Evolutionary conservation across 2,113 vertebrate genomes (phyloP), one percentile per base, ranked within the genome.

Genomic region (Hassar affinis): DNA sequence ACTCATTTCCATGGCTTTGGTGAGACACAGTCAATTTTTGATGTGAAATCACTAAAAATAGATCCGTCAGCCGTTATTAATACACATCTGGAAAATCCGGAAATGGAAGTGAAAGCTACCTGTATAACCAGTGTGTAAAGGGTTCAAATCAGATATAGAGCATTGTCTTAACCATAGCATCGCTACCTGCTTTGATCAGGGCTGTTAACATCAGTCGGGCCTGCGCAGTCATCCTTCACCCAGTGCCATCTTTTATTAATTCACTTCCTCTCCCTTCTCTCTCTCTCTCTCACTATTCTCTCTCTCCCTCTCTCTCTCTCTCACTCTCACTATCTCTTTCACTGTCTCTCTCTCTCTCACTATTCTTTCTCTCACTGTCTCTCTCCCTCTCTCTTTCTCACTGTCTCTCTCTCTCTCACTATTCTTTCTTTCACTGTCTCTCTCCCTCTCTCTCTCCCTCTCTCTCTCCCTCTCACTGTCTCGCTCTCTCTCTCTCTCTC

Each of bases 171-270:
- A 76, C 3, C 14, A 35, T 27, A 11, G 20, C 9, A 76, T 54
- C 11, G 47, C 27, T 12, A 18, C 49, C 8, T 76, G 33, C 27
- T 76, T 54, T 76, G 72, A 54, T 76, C 72, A 54, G 33, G 52
- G 72, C 27, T 76, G 20, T 76, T 17, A 76, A 49, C 3, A 2
- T 33, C 30, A 38, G 74, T 51, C 22, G 14, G 54, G 51, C 18
- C 51, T 77, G 51, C 6, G 30, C 51, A 56, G 18, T 77, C 74
- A 38, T 77, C 51, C 74, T 35, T 77, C 18, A 56, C 49, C 74
- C 27, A 76, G 9, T 77, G 51, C 52, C 33, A 77, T 77, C 51
- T 56, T 77, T 77, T 77, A 77, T 56, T 77, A 51, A 77, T 77
- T 30, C 51, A 56, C 51, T 56, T 56, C 18, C 74, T 56, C 74